phyloP scores from a whole-genome alignment of 2,113 vertebrate genomes.

The Tetrax tetrax region DNA sequence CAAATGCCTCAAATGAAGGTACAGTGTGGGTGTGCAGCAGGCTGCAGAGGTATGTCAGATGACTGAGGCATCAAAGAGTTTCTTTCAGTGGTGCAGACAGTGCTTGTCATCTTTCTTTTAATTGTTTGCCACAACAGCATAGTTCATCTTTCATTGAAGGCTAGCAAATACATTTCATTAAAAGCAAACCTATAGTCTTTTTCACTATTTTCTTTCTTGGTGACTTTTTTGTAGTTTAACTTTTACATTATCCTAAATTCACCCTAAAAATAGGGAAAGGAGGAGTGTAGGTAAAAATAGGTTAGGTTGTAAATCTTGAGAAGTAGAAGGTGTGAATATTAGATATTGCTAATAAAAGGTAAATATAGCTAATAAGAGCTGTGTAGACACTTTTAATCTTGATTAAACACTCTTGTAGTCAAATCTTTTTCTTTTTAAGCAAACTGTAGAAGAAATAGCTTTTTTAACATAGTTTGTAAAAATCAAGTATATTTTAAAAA shows the following conservation, averaged over 20 bases:
- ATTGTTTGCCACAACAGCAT: not conserved
- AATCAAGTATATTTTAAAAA: not conserved
- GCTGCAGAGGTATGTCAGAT: conserved; percentile 21
- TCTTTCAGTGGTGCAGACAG: not conserved
- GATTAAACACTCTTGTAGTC: not conserved
- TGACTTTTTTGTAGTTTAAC: not conserved
- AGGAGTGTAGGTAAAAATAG: not conserved
- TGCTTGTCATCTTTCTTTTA: not conserved
- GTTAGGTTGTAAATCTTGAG: not conserved
- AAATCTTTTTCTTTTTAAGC: not conserved
- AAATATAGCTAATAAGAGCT: not conserved
- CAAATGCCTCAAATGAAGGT: conserved; percentile 58
- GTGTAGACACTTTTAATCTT: not conserved
- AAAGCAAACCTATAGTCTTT: not conserved
- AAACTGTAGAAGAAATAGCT: not conserved
- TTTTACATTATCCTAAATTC: not conserved
- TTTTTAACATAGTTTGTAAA: not conserved
- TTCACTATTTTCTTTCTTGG: not conserved
- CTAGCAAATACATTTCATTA: not conserved
- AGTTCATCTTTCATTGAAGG: not conserved
- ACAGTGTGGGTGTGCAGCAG: conserved; percentile 47
- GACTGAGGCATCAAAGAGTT: conserved; percentile 27
- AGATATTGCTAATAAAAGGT: not conserved
- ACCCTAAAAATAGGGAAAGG: not conserved
- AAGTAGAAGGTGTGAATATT: not conserved